phyloP scores from a whole-genome alignment of 2,113 vertebrate species.

The Gallinago paraguaiae region DNA sequence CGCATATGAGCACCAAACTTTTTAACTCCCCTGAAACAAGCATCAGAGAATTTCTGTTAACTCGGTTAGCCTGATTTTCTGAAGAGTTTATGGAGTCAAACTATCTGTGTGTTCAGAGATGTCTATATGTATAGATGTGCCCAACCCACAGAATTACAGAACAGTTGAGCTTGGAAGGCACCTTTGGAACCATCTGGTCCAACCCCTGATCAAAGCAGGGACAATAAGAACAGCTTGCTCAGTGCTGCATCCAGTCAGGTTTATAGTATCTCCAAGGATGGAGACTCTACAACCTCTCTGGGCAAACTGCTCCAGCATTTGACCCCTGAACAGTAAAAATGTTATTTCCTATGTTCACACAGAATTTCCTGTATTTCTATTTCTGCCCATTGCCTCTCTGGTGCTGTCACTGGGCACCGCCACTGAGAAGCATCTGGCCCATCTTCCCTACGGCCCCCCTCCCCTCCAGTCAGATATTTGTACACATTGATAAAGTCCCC shows the following conservation, averaged over 20 bases:
- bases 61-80: neutral
- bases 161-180: neutral
- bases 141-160: neutral
- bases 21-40: neutral
- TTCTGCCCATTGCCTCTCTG: neutral
- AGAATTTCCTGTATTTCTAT: neutral
- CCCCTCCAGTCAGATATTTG: neutral
- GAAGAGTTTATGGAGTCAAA: neutral
- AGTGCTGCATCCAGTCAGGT: neutral
- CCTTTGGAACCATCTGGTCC: neutral
- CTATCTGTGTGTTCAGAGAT: neutral
- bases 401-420: neutral
- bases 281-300: neutral
- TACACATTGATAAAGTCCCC: neutral
- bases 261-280: neutral
- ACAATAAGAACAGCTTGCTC: neutral
- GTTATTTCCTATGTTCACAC: neutral
- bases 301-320: neutral
- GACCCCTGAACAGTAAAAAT: neutral
- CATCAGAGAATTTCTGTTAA: neutral
- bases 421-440: neutral
- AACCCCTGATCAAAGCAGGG: neutral
- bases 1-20: fast-evolving
- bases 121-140: neutral
- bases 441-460: neutral